Evolutionary conservation across 2,797 vertebrate genomes (phyloP), one percentile per base, ranked within the genome.

Genomic region (Hirundo rustica): DNA sequence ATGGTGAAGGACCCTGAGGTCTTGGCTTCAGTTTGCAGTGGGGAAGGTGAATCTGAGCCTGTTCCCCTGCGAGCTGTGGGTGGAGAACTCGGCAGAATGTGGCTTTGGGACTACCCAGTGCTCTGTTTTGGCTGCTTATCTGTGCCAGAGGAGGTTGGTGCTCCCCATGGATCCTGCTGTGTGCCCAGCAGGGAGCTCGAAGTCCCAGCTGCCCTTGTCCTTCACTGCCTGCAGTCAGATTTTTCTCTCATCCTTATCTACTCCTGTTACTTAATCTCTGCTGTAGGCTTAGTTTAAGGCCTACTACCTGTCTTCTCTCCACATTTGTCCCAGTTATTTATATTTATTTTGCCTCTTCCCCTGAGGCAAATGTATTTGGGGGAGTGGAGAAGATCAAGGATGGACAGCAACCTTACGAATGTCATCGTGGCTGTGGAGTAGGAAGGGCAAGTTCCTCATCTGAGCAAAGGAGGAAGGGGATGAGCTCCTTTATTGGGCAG

Each of bases 401-500:
- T 5, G 3, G 80, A 38, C 82, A 90, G 54, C 30, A 78, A 48
- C 60, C 29, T 11, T 13, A 3, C 0, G 32, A 75, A 72, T 45
- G 55, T 61, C 66, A 45, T 51, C 0, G 7, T 0, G 0, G 83
- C 66, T 62, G 48, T 38, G 76, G n/a, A 62, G 30, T n/a, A 62
- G 47, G 51, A 84, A 27, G 42, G 2, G 3, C 1, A 7, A 81
- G 51, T 51, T 68, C 27, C 62, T 65, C 54, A 11, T 70, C 7
- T 54, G 73, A 72, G 68, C 0, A 0, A 84, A 82, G 67, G 7
- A 75, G 58, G 58, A 92, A 78, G 62, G 45, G 62, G 40, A 71
- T 84, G 88, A 93, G 36, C 60, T 88, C 36, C 58, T 66, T 88
- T 76, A 71, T 64, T 81, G 73, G 88, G 80, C 88, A 90, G 85